A percentile compares a stretch with the other conserved stretches of the same genome.
Conservation (phyloP, 53 echinoderm and acorn worm species). For the Hippasteria phrygiana region DNA sequence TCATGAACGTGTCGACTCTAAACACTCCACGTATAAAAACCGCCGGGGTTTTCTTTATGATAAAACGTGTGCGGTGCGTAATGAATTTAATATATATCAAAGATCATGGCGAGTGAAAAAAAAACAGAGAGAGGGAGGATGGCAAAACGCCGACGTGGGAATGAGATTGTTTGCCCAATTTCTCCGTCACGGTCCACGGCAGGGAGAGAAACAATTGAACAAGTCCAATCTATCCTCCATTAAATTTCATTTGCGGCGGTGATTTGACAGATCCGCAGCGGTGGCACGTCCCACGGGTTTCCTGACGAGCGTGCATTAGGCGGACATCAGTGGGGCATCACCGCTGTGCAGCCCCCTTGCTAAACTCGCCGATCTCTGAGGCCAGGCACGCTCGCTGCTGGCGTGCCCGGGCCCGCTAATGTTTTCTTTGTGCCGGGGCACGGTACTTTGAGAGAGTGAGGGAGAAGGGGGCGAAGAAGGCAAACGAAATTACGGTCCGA, state of each 20-base stretch:
- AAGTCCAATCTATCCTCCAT: conserved; percentile 62
- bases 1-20: conserved; percentile 45
- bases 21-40: conserved; percentile 51
- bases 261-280: conserved; percentile 57
- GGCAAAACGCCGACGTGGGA: conserved; percentile 35
- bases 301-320: conserved; percentile 38
- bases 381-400: conserved; percentile 47
- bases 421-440: conserved; percentile 42
- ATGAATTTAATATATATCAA: conserved; percentile 47
- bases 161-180: conserved; percentile 59
- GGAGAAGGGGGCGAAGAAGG: neutral
- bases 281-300: conserved; percentile 17
- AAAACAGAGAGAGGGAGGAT: neutral
- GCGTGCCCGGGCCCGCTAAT: conserved; percentile 39
- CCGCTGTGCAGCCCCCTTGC: neutral
- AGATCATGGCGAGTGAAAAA: neutral
- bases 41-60: neutral
- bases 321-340: conserved; percentile 9
- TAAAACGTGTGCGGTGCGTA: conserved; percentile 27
- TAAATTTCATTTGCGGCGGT: conserved; percentile 60
- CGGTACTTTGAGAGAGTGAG: conserved; percentile 22
- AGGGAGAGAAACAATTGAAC: conserved; percentile 47
- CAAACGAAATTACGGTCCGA: conserved; percentile 48
- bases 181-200: conserved; percentile 15
- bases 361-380: conserved; percentile 57